Conservation (phyloP, 2,113 vertebrate genomes). For the Neopipo cinnamomea region DNA sequence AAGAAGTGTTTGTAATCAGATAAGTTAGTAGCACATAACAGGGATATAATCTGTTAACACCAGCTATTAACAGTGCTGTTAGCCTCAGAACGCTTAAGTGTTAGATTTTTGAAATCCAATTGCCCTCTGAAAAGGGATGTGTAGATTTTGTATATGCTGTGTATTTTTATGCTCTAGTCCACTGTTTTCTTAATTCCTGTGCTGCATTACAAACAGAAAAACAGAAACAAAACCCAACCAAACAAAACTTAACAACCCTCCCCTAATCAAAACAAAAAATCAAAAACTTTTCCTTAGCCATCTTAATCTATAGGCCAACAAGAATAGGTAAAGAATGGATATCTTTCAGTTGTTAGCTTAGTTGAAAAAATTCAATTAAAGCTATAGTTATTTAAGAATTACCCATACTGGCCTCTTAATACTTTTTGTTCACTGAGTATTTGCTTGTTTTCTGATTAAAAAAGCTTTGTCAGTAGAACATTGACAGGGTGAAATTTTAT, state of each 20-base stretch:
- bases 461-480: background rate
- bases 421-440: background rate
- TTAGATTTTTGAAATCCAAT: background rate
- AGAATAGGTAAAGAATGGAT: background rate
- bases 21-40: background rate
- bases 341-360: background rate
- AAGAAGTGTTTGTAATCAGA: constrained; percentile 13
- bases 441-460: background rate
- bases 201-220: background rate
- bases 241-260: background rate
- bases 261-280: background rate
- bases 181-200: background rate
- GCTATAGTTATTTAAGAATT: background rate
- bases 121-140: background rate
- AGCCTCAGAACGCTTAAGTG: background rate
- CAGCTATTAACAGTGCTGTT: background rate
- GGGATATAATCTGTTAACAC: constrained; percentile 6
- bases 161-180: background rate
- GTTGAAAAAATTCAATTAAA: background rate
- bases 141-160: background rate
- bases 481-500: background rate
- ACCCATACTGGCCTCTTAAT: background rate
- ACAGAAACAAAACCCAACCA: background rate
- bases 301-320: background rate
- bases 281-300: background rate